Evolutionary conservation across 2,888 invertebrate genomes (phyloP).

Genomic region (Amphipoea lucens): DNA sequence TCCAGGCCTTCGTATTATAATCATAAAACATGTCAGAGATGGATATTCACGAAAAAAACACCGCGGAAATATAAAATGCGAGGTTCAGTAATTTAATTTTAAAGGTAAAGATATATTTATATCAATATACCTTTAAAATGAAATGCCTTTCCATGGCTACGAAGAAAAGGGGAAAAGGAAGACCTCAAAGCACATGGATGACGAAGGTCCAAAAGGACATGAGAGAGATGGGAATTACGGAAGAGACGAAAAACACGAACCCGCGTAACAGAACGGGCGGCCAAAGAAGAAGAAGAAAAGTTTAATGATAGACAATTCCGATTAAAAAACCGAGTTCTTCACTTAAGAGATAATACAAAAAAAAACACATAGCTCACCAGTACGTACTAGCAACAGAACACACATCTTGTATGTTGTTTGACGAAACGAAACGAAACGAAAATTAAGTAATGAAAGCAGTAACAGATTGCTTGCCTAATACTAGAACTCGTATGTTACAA

Average conservation of each 20-base stretch:
- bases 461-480: constrained; percentile 23
- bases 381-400: not conserved
- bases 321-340: not conserved
- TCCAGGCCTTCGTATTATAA: too few relatives aligned
- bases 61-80: not conserved
- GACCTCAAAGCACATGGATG: too few relatives aligned
- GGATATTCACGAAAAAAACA: not conserved
- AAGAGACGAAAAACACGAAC: too few relatives aligned
- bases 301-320: not conserved
- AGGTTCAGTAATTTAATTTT: not conserved
- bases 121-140: too few relatives aligned
- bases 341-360: not conserved
- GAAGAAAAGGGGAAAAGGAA: too few relatives aligned
- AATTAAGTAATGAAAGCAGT: constrained; percentile 16
- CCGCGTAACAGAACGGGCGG: too few relatives aligned
- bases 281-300: too few relatives aligned
- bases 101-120: too few relatives aligned
- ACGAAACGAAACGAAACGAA: not conserved
- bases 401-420: not conserved
- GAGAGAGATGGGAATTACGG: too few relatives aligned
- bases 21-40: not conserved
- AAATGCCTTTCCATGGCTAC: too few relatives aligned
- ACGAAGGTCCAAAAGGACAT: too few relatives aligned
- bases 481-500: constrained; percentile 14
- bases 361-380: not conserved